These are phyloP conservation scores for Hoplodrina blanda DNA, from an alignment of 2,888 invertebrate species.

Conservation along the genomic window DNA sequence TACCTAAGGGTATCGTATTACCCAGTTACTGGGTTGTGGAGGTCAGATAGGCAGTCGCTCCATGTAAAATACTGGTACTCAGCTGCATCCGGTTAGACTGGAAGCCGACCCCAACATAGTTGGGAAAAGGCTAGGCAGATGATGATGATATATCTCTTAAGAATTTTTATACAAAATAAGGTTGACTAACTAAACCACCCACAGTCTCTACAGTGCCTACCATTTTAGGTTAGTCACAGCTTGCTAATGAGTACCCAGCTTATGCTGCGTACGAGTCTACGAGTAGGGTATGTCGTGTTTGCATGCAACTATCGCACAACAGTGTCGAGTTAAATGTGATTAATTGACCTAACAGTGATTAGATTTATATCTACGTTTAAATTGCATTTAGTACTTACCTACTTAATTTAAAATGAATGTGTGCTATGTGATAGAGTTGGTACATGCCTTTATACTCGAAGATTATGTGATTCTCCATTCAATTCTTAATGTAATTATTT, in stretches of 20 bases:
- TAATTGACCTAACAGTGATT: slow-evolving; percentile 44
- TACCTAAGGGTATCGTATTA: no score
- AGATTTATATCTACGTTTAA: slow-evolving; percentile 36
- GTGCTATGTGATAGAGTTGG: slow-evolving; percentile 19
- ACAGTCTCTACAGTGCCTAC: no score
- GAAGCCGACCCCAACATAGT: no score
- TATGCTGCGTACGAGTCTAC: background rate
- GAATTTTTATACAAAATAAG: no score
- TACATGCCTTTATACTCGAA: slow-evolving; percentile 17
- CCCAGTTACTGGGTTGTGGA: no score
- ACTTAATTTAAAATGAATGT: slow-evolving; percentile 17
- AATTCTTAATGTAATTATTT: background rate
- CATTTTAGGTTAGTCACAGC: background rate
- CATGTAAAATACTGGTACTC: no score
- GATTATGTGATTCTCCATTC: background rate
- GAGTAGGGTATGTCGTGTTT: background rate
- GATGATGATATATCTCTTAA: no score
- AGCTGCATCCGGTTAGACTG: no score
- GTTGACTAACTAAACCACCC: no score
- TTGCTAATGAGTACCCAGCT: slow-evolving; percentile 1
- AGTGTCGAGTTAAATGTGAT: slow-evolving; percentile 44
- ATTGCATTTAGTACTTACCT: slow-evolving; percentile 10
- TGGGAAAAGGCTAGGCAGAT: no score
- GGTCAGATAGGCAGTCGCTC: no score
- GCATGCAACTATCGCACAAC: slow-evolving; percentile 25